phyloP scores from a whole-genome alignment of 2,888 invertebrate genomes.

The Rapana venosa region DNA sequence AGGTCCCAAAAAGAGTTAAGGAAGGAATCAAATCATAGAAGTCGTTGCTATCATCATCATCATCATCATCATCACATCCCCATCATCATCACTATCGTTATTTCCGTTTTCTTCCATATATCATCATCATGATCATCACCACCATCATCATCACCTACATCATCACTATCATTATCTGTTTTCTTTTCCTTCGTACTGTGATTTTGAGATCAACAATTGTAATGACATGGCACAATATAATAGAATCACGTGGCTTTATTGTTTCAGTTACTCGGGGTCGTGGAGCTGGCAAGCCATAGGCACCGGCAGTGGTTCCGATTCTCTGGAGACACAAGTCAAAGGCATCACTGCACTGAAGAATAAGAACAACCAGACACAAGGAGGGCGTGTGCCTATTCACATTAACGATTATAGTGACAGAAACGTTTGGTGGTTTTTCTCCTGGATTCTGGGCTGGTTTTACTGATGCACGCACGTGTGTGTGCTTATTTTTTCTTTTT shows the following conservation, averaged over 20 bases:
- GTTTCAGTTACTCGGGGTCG: constrained; percentile 46
- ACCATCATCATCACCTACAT: too few relatives aligned
- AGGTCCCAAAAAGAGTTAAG: too few relatives aligned
- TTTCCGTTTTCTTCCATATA: too few relatives aligned
- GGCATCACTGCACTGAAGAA: constrained; percentile 22
- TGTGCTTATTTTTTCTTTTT: neutral
- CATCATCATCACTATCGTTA: too few relatives aligned
- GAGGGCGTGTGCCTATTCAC: constrained; percentile 26
- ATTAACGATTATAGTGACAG: neutral
- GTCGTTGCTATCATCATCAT: too few relatives aligned
- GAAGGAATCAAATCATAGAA: too few relatives aligned
- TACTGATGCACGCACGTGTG: neutral
- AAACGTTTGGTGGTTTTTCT: neutral
- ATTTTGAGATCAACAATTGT: too few relatives aligned
- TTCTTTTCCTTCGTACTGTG: neutral
- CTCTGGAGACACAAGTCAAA: constrained; percentile 10
- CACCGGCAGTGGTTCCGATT: neutral
- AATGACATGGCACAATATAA: too few relatives aligned
- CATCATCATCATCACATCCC: too few relatives aligned
- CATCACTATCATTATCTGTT: neutral
- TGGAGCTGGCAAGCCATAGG: constrained; percentile 52
- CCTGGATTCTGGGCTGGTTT: neutral
- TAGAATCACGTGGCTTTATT: neutral
- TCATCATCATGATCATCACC: too few relatives aligned
- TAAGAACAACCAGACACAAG: constrained; percentile 32